Conservation (phyloP, 2,888 invertebrate genomes). For the Metellina segmentata region DNA sequence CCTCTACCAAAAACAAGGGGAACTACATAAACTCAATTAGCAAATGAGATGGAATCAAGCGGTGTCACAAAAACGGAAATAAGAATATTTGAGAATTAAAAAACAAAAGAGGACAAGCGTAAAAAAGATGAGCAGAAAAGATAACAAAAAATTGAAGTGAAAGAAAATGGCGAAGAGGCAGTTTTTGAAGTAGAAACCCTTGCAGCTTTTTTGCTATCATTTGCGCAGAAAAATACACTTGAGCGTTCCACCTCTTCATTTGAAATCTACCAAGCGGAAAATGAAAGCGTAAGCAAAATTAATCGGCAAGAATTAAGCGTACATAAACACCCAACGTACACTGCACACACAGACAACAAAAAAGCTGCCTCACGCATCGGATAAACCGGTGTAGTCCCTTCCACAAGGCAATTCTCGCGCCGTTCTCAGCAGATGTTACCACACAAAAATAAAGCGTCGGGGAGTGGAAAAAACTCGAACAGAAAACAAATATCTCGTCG, state of each 20-base stretch:
- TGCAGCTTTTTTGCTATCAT: neutral
- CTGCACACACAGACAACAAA: conserved; percentile 13
- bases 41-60: neutral
- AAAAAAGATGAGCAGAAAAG: neutral
- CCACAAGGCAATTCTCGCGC: conserved; percentile 6
- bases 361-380: conserved; percentile 60
- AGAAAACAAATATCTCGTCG: conserved; percentile 16
- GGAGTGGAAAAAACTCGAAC: neutral
- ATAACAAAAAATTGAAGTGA: neutral
- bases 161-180: neutral
- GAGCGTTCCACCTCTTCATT: conserved; percentile 50
- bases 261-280: conserved; percentile 64
- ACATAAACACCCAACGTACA: conserved; percentile 54
- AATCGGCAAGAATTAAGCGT: conserved; percentile 61
- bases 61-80: neutral
- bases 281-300: conserved; percentile 69
- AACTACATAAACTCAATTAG: neutral
- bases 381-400: conserved; percentile 50
- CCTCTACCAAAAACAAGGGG: neutral
- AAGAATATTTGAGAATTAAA: neutral
- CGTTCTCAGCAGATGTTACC: conserved; percentile 55
- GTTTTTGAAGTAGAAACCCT: neutral
- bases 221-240: conserved; percentile 29
- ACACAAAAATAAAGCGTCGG: conserved; percentile 2
- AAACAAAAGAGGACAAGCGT: neutral